Percentiles rank a stretch among this genome's conserved stretches.
Evolutionary conservation across 2,797 vertebrate species (phyloP).

Genomic region (Falco concolor): DNA sequence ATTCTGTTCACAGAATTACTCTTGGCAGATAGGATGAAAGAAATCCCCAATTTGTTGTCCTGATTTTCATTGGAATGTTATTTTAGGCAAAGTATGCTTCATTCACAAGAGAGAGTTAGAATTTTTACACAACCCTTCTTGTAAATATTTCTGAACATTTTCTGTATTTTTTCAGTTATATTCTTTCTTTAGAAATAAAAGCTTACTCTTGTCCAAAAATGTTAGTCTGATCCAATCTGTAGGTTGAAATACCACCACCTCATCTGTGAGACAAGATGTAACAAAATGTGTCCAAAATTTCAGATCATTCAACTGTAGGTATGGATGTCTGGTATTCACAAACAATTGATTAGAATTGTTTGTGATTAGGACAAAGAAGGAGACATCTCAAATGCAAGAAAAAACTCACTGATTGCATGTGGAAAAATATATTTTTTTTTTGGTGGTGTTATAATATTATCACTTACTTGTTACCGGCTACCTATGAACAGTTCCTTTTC

Average conservation of each 20-base stretch:
- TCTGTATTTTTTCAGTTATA: neutral
- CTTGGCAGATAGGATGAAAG: neutral
- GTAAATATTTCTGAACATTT: neutral
- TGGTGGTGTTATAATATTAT: neutral
- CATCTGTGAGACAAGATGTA: neutral
- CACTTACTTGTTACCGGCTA: neutral
- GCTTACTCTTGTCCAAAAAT: neutral
- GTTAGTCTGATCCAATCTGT: neutral
- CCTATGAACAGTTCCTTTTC: neutral
- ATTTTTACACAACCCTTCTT: neutral
- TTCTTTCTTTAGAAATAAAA: neutral
- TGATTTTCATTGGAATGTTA: neutral
- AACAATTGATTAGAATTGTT: neutral
- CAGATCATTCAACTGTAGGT: neutral
- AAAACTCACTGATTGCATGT: neutral
- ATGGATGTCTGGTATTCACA: neutral
- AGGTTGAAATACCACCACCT: neutral
- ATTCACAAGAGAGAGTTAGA: neutral
- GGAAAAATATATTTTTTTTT: neutral
- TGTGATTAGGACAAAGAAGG: neutral
- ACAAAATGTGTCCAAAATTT: neutral
- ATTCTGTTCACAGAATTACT: neutral
- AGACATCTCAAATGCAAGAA: neutral
- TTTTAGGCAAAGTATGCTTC: neutral
- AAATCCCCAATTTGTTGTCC: neutral